phyloP scores from a whole-genome alignment of 2,797 vertebrate species.

The Cossypha heuglini region DNA sequence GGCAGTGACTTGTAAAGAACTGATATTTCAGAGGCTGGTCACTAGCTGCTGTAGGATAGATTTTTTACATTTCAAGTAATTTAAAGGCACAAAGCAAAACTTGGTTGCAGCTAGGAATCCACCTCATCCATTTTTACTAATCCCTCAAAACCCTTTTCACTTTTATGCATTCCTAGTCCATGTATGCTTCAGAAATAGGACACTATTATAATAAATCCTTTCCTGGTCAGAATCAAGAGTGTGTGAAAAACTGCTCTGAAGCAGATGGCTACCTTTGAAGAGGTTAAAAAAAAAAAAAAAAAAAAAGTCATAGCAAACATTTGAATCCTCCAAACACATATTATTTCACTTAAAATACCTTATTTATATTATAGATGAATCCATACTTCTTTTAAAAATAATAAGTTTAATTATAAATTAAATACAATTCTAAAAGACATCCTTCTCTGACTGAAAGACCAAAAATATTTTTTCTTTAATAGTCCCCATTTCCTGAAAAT shows the following conservation, averaged over 20 bases:
- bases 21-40: not conserved
- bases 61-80: not conserved
- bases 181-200: not conserved
- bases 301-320: not conserved
- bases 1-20: not conserved
- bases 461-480: not conserved
- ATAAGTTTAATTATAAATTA: not conserved
- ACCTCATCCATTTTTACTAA: not conserved
- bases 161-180: not conserved
- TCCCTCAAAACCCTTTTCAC: not conserved
- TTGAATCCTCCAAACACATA: not conserved
- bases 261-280: slow-evolving; percentile 27
- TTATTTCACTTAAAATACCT: not conserved
- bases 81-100: not conserved
- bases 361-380: not conserved
- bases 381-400: not conserved
- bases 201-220: slow-evolving; percentile 21
- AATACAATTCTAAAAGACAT: not conserved
- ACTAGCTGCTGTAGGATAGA: not conserved
- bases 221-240: not conserved
- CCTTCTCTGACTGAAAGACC: not conserved
- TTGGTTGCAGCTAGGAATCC: not conserved
- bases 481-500: not conserved
- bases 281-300: not conserved
- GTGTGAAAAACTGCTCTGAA: slow-evolving; percentile 23